Evolutionary conservation across 2,797 vertebrate genomes (phyloP), one percentile per base, ranked within the genome.

Genomic region (Phylloscopus collybita): DNA sequence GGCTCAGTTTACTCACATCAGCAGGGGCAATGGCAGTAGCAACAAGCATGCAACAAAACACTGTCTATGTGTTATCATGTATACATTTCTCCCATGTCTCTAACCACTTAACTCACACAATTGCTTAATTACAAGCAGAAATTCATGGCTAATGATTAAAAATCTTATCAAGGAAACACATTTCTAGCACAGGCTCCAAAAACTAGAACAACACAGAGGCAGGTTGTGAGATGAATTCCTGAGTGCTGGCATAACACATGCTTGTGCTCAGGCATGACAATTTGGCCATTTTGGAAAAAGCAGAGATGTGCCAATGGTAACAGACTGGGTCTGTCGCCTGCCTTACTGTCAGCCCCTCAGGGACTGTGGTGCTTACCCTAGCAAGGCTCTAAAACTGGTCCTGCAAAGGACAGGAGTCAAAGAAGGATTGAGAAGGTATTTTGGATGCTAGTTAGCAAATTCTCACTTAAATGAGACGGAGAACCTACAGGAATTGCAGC

Each of bases 371-470:
- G 51, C 47, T 86, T n/a, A 88, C 59, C 72, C 73, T 16, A 71
- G 54, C 12, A 81, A 73, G 81, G 59, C 54, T 94, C 76, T 83
- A 81, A 87, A 84, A 81, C 69, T 30, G 18, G 32, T 72, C 66
- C 81, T 74, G 72, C 78, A 62, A 81, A 94, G 78, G 62, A 94
- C 73, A 86, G 76, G 69, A 84, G 86, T 73, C 88, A 87, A 74
- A 62, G 69, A 88, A 94, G 86, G 73, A 96, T 20, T 50, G 71
- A 79, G 79, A 95, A 95, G 44, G 71, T 76, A 65, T 94, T 96
- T 88, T 51, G 91, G 90, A 95, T 87, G 93, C 92, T 95, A 95
- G 96, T 96, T 97, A 97, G 96, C 93, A 97, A 96, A 96, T 81
- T 81, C 89, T 92, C 73, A 78, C 86, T 92, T 95, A 96, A 96